Evolutionary conservation across 1,140 invertebrate species (phyloP), one percentile per base, ranked within the genome.

Genomic region (Venustaconcha ellipsiformis): DNA sequence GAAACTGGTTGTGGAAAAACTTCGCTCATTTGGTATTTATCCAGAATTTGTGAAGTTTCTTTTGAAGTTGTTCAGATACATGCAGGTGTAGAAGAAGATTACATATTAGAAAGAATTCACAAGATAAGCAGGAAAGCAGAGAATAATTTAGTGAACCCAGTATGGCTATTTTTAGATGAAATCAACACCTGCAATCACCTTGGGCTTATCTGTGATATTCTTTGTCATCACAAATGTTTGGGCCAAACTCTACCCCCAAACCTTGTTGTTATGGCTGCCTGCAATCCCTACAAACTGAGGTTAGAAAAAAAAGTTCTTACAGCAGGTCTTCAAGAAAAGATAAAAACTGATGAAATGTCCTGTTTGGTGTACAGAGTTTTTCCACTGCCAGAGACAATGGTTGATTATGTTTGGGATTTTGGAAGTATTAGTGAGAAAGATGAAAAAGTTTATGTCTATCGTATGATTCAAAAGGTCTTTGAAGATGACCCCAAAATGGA

Each of bases 1-100:
- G 86, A 87, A 72, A 87, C 86, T 60, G 86, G 86, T 17, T 87
- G 86, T 79, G 86, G 86, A 48, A 87, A 87, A 75, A 86, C 85
- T 15, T 80, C 79, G 18, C 71, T 86, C n/a, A 75, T 86, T 60
- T 67, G 79, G 18, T 86, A 86, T 79, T 65, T 86, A 71, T 70
- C 73, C 0, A 56, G 14, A 13, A 74, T 76, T 13, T 74, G 78
- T 68, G 76, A 78, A 62, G 63, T 73, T 0, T 20, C 26, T 6
- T 74, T 80, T 57, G 15, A 74, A 48, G 67, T 76, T 57, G 23
- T 79, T 14, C 75, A 76, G 67, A 79, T 82, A 4, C 80, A 82
- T 75, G 80, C 80, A 48, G 80, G 80, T 2, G 58, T 76, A 57
- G 48, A 20, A 20, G 67, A 64, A 20, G 48, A 65, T 5, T 11